Conservation (phyloP, 2,888 invertebrate species). For the Nephrotoma flavescens region DNA sequence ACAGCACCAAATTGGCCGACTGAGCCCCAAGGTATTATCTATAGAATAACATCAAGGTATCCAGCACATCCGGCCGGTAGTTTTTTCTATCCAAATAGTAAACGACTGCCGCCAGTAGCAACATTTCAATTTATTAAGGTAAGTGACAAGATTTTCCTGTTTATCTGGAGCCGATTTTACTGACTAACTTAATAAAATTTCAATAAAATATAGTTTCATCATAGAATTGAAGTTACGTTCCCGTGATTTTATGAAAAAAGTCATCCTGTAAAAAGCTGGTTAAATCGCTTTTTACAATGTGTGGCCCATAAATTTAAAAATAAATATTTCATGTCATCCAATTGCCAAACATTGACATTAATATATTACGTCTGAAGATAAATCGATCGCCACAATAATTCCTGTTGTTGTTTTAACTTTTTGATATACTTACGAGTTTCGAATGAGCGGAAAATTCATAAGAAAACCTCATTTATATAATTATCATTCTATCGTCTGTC, state of each 20-base stretch:
- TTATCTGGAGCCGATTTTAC: neutral
- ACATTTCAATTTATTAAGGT: constrained; percentile 87
- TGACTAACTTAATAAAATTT: too few relatives aligned
- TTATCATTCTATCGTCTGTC: neutral
- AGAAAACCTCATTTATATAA: neutral
- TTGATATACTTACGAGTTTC: neutral
- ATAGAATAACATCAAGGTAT: constrained; percentile 74
- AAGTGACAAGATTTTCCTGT: constrained; percentile 18
- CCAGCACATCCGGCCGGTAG: constrained; percentile 88
- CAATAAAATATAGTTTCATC: too few relatives aligned
- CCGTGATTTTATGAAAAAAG: too few relatives aligned
- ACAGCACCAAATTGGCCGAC: constrained; percentile 95
- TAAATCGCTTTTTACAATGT: neutral
- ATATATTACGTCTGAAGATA: neutral
- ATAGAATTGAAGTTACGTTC: too few relatives aligned
- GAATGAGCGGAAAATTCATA: neutral
- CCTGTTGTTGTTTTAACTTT: neutral
- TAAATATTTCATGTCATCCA: neutral
- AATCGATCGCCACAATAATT: neutral
- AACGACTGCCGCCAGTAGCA: constrained; percentile 76
- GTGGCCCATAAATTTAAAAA: neutral
- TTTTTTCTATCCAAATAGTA: constrained; percentile 82
- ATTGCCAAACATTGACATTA: neutral
- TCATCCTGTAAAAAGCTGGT: neutral
- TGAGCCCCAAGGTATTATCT: constrained; percentile 74